Conservation (phyloP, 2,797 vertebrate species). For the Cossypha dichroa region DNA sequence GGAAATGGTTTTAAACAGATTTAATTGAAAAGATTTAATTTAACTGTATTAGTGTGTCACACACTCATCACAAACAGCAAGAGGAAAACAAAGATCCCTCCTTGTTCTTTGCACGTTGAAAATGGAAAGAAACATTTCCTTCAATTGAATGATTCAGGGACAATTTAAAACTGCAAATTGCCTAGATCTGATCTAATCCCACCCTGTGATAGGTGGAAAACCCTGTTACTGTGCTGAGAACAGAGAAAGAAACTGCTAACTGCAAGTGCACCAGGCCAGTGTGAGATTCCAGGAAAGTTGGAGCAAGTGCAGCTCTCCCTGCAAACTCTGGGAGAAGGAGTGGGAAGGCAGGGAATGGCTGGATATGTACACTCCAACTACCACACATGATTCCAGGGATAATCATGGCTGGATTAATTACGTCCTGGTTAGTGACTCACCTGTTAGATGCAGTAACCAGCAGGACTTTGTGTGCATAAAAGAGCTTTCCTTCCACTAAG, state of each 20-base stretch:
- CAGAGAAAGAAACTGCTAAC: background rate
- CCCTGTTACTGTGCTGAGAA: background rate
- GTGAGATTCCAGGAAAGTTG: background rate
- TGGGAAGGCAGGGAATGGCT: background rate
- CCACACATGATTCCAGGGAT: background rate
- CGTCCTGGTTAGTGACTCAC: constrained; percentile 68
- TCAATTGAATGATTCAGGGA: background rate
- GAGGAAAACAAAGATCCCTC: background rate
- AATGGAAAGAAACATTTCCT: background rate
- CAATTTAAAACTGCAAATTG: background rate
- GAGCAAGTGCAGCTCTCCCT: background rate
- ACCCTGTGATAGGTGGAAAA: background rate
- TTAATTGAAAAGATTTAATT: background rate
- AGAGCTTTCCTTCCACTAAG: constrained; percentile 91
- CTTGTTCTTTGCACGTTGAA: background rate
- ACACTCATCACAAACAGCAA: background rate
- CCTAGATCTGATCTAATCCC: background rate
- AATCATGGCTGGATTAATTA: background rate
- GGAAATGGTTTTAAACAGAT: background rate
- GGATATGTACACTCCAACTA: background rate
- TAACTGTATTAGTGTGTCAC: background rate
- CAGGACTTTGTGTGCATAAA: constrained; percentile 94
- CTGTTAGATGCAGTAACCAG: constrained; percentile 94
- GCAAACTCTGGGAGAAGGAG: background rate
- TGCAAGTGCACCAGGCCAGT: background rate